These are phyloP conservation scores for Philotrypesis tridentata DNA, from an alignment of 1,140 invertebrate genomes.

Conservation along the genomic window DNA sequence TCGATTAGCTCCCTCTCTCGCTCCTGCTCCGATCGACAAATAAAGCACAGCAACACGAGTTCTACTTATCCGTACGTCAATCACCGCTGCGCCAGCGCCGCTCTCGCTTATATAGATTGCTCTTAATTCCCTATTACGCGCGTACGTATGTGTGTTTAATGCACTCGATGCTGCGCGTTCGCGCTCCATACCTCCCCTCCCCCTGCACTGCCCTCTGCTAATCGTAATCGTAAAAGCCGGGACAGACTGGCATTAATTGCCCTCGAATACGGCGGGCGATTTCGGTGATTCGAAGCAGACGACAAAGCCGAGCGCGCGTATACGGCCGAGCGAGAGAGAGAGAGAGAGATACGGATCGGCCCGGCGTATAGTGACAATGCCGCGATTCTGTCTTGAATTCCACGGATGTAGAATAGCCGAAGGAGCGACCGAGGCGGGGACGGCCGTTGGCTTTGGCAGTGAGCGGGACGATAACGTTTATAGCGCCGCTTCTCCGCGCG, in stretches of 20 bases:
- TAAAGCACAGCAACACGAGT: background rate
- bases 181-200: too few relatives aligned
- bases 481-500: background rate
- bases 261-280: background rate
- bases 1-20: constrained; percentile 38
- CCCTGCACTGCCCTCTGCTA: too few relatives aligned
- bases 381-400: background rate
- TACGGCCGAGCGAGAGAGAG: too few relatives aligned
- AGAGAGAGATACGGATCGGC: background rate
- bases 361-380: background rate
- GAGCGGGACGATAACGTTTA: background rate
- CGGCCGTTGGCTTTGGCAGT: too few relatives aligned
- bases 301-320: background rate
- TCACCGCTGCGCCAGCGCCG: background rate
- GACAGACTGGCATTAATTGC: background rate
- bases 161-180: too few relatives aligned
- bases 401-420: too few relatives aligned
- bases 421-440: background rate
- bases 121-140: background rate
- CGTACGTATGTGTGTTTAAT: background rate
- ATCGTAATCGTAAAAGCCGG: background rate
- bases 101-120: background rate
- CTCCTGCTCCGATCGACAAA: constrained; percentile 4
- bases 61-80: constrained; percentile 5
- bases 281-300: background rate